Base-by-base conservation (phyloP, 2,888 invertebrate species). In the Pterobdella sp. region DNA sequence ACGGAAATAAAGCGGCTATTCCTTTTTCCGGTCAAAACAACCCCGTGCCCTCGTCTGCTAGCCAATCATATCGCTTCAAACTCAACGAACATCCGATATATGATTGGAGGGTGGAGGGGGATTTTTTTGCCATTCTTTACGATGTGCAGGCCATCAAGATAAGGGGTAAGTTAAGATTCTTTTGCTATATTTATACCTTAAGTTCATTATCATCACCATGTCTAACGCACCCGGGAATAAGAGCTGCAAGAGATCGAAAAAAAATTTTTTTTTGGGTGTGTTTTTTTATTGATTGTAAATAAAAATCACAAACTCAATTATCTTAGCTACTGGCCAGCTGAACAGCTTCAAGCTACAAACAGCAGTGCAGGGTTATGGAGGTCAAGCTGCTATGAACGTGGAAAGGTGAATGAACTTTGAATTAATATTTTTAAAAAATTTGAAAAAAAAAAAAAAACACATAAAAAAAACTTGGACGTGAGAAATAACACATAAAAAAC, bases 131-230 rank as follows among this genome's bases (percentile, higher is more conserved):
- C 0, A 89, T 98, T 49, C 87, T 98, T 4, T 90, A 94, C 68
- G 95, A 98, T 82, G 81, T 99, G 73, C 96, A 95, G 0, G 90
- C 94, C 0, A 90, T 98, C 65, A 94, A 92, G 84, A 93, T 98
- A 74, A 88, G 94, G 74, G 97, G 91, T 35, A 94, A 94, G 0
- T 98, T 22, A 7, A 26, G 26, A 56, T 14, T 14, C 26, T 56
- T 18, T 56, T 4, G 26, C 4, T 56, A 14, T 18, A 14, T 14
- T 18, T 18, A 56, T 56, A 22, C 7, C 7, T 56, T 3, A 56
- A 56, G 18, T 4, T 22, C 14, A 3, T 14, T 4, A 4, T 18
- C 60, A 7, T 7, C 42, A 14, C 10, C 18, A 18, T 14, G 18
- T 42, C 42, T 7, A 14, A 18, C 7, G 42, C 10, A 7, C 18